These are phyloP conservation scores for Halocynthia roretzi DNA, from an alignment of 23 tunicate species.

Conservation along the genomic window DNA sequence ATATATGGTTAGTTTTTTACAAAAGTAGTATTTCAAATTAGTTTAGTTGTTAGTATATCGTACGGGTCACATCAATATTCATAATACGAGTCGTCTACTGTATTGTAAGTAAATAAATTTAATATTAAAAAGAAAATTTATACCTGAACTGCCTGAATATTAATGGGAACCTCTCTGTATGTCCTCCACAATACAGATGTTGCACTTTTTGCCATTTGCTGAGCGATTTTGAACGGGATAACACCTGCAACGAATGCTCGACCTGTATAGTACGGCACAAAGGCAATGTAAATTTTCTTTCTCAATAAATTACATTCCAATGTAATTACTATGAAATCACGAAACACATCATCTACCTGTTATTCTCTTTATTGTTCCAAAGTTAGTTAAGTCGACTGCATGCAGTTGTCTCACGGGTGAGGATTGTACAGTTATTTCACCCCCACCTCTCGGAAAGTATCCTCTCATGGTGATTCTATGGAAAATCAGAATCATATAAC, in stretches of 20 bases:
- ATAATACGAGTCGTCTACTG: too few relatives aligned
- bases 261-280: slow-evolving; percentile 20
- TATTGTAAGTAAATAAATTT: neutral
- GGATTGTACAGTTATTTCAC: slow-evolving; percentile 55
- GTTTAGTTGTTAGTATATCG: too few relatives aligned
- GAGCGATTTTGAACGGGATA: slow-evolving; percentile 83
- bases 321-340: neutral
- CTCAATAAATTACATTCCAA: neutral
- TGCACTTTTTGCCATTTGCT: slow-evolving; percentile 89
- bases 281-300: neutral
- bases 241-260: slow-evolving; percentile 92
- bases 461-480: slow-evolving; percentile 30
- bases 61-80: too few relatives aligned
- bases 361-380: slow-evolving; percentile 67
- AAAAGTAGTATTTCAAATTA: too few relatives aligned
- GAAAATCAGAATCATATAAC: neutral
- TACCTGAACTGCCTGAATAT: slow-evolving; percentile 68
- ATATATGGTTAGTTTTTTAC: neutral
- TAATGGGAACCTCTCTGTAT: slow-evolving; percentile 68
- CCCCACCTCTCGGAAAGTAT: slow-evolving; percentile 85
- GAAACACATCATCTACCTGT: slow-evolving; percentile 14
- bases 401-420: slow-evolving; percentile 53
- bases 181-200: slow-evolving; percentile 67
- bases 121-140: neutral
- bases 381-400: slow-evolving; percentile 61